Evolutionary conservation across 2,113 vertebrate species (phyloP).

Genomic region (Neopipo cinnamomea): DNA sequence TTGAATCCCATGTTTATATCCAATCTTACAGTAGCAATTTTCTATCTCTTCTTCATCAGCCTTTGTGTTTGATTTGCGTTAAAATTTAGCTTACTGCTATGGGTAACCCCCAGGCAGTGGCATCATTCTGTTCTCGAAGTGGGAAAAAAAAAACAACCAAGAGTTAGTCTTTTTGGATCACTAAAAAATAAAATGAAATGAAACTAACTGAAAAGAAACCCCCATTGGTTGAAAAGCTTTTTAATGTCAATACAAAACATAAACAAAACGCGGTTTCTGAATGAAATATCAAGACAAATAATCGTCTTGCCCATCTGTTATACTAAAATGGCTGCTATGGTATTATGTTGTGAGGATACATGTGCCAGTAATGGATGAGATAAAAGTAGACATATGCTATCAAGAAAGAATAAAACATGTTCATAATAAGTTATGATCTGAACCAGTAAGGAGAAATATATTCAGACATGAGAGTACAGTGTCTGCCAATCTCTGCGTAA

Average conservation of each 20-base stretch:
- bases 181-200: constrained; percentile 53
- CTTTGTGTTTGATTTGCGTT: constrained; percentile 28
- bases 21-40: background rate
- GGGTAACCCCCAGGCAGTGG: constrained; percentile 60
- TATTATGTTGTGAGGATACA: background rate
- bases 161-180: constrained; percentile 20
- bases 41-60: constrained; percentile 33
- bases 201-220: constrained; percentile 39
- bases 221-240: constrained; percentile 46
- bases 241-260: constrained; percentile 70
- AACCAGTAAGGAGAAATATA: constrained; percentile 19
- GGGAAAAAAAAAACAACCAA: background rate
- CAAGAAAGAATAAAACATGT: constrained; percentile 49
- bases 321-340: constrained; percentile 2
- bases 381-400: constrained; percentile 53
- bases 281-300: constrained; percentile 55
- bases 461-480: background rate
- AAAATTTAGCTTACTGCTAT: constrained; percentile 13
- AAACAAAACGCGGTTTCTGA: constrained; percentile 67
- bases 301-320: constrained; percentile 72
- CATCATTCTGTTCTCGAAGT: constrained; percentile 31
- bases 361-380: constrained; percentile 31
- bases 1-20: constrained; percentile 27
- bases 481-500: constrained; percentile 25
- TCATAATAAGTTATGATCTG: constrained; percentile 32